Evolutionary conservation across 1,140 invertebrate species (phyloP).

Genomic region (Hetaerina americana): DNA sequence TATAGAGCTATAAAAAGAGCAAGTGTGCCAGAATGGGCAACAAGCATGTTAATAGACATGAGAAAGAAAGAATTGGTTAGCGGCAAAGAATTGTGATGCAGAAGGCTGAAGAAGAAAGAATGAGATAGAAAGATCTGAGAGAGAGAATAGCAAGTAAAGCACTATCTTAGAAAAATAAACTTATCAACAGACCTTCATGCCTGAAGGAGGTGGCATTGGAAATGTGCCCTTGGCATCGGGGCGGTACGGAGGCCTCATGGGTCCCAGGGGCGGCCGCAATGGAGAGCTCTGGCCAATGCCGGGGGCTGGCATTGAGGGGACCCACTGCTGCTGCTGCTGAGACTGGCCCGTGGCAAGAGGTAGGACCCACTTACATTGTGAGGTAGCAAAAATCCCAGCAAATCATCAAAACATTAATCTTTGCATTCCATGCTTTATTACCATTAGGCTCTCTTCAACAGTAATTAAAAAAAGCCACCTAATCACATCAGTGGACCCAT

Average conservation of each 20-base stretch:
- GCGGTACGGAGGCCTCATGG: constrained; percentile 21
- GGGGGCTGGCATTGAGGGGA: constrained; percentile 20
- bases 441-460: neutral
- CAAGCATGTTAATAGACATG: neutral
- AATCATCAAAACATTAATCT: neutral
- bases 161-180: constrained; percentile 5
- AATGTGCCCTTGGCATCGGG: constrained; percentile 28
- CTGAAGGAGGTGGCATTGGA: constrained; percentile 25
- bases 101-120: neutral
- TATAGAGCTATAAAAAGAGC: neutral
- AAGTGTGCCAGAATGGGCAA: neutral
- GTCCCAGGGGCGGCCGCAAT: constrained; percentile 24
- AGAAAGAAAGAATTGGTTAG: neutral
- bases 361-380: neutral
- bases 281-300: constrained; percentile 27
- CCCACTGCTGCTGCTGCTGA: constrained; percentile 26
- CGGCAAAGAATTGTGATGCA: neutral
- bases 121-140: neutral
- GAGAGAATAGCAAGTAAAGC: neutral
- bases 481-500: neutral
- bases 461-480: neutral
- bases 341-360: constrained; percentile 7
- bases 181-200: constrained; percentile 21
- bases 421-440: neutral
- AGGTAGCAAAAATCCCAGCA: neutral